phyloP scores from a whole-genome alignment of 2,113 vertebrate genomes.

The Hippocampus barbouri region DNA sequence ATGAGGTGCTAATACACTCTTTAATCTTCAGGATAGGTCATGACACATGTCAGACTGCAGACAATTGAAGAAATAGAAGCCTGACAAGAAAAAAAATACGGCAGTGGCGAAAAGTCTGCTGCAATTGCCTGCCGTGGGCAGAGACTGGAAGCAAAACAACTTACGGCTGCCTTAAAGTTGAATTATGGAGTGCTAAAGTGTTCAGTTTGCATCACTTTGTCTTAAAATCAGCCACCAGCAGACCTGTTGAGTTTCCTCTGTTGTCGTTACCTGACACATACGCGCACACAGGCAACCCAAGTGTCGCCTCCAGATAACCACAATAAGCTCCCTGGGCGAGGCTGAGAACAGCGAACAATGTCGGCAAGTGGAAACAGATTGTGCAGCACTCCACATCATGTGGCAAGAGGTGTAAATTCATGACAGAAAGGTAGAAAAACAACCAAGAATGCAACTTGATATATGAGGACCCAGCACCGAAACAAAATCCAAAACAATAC shows the following conservation, averaged over 20 bases:
- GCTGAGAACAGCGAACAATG: slow-evolving; percentile 27
- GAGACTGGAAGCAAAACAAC: not conserved
- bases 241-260: slow-evolving; percentile 58
- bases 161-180: not conserved
- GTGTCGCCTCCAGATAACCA: slow-evolving; percentile 73
- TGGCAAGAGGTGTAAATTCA: slow-evolving; percentile 51
- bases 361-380: slow-evolving; percentile 15
- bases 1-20: no score
- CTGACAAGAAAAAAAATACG: not conserved
- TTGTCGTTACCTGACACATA: slow-evolving; percentile 42
- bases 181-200: not conserved
- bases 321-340: slow-evolving; percentile 40
- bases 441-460: slow-evolving; percentile 31
- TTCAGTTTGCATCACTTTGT: slow-evolving; percentile 27
- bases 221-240: slow-evolving; percentile 50
- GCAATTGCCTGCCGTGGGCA: not conserved
- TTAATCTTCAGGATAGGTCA: not conserved
- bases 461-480: slow-evolving; percentile 26
- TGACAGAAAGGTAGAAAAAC: slow-evolving; percentile 19
- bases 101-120: not conserved
- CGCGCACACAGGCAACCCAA: slow-evolving; percentile 27
- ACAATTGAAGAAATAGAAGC: not conserved
- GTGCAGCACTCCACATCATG: not conserved
- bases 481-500: slow-evolving; percentile 2
- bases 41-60: not conserved